Evolutionary conservation across 2,888 invertebrate genomes (phyloP).

Genomic region (Eupithecia inturbata): DNA sequence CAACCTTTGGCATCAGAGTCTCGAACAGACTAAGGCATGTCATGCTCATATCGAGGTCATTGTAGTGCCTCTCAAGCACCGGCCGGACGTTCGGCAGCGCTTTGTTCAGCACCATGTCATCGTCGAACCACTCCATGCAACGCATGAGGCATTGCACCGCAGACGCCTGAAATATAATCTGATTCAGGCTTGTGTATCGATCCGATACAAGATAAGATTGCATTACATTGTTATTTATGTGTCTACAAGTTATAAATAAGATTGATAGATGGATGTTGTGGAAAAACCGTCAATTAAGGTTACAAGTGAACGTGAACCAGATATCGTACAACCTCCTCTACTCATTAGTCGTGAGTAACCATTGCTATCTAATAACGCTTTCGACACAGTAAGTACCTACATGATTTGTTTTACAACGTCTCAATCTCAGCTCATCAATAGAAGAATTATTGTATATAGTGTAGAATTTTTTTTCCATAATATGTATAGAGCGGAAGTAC

Average conservation of each 20-base stretch:
- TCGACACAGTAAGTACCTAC: no score
- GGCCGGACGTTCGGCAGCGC: constrained; percentile 80
- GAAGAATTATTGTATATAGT: no score
- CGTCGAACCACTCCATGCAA: constrained; percentile 34
- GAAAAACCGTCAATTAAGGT: background rate
- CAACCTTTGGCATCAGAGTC: constrained; percentile 91
- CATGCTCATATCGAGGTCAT: constrained; percentile 91
- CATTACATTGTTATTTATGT: background rate
- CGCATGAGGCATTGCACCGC: constrained; percentile 26
- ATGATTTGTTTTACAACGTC: no score
- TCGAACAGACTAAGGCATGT: constrained; percentile 90
- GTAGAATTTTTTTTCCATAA: no score
- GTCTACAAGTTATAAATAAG: background rate
- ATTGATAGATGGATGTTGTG: background rate
- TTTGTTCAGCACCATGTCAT: constrained; percentile 25
- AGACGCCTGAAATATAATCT: constrained; percentile 78
- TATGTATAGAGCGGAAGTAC: no score
- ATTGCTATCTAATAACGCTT: no score
- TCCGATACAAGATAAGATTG: background rate
- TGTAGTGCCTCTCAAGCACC: constrained; percentile 91
- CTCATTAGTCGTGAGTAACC: no score
- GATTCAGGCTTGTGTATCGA: background rate
- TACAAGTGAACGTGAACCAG: no score
- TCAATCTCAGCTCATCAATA: no score
- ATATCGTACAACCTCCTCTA: no score